Conservation (phyloP, 2,113 vertebrate species). For the Nyctereutes procyonoides region DNA sequence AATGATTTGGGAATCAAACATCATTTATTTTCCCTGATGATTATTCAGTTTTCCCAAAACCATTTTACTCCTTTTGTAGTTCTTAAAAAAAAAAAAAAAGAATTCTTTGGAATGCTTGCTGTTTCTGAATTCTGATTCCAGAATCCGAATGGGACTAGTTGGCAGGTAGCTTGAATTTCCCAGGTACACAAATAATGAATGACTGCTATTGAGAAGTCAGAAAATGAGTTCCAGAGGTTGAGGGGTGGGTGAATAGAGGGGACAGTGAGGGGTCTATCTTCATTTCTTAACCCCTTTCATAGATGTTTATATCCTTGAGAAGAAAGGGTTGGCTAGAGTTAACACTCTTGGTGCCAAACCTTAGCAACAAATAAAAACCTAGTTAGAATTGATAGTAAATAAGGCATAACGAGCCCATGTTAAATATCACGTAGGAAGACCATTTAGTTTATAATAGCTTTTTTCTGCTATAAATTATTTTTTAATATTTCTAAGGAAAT, state of each 20-base stretch:
- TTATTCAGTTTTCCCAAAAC: conserved; percentile 33
- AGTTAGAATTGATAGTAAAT: conserved; percentile 79
- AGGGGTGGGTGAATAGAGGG: not conserved
- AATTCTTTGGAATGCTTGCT: conserved; percentile 3
- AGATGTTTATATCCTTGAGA: conserved; percentile 59
- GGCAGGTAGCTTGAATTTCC: not conserved
- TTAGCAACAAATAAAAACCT: conserved; percentile 78
- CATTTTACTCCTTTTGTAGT: conserved; percentile 26
- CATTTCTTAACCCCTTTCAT: conserved; percentile 60
- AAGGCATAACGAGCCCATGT: conserved; percentile 66
- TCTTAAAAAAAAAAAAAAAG: not conserved
- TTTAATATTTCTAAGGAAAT: conserved; percentile 67
- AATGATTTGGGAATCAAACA: conserved; percentile 45
- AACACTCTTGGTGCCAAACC: conserved; percentile 72
- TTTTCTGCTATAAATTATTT: conserved; percentile 76
- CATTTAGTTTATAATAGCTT: conserved; percentile 76
- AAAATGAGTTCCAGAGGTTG: not conserved
- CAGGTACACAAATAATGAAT: conserved; percentile 65
- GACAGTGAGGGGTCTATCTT: not conserved
- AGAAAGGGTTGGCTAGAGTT: conserved; percentile 71
- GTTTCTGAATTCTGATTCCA: conserved; percentile 52
- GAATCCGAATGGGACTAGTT: not conserved
- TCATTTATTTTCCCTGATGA: conserved; percentile 9
- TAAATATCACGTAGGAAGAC: conserved; percentile 71
- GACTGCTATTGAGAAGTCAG: conserved; percentile 50